Base-by-base conservation (phyloP, 2,797 vertebrate genomes). In the Synaphobranchus kaupii region DNA sequence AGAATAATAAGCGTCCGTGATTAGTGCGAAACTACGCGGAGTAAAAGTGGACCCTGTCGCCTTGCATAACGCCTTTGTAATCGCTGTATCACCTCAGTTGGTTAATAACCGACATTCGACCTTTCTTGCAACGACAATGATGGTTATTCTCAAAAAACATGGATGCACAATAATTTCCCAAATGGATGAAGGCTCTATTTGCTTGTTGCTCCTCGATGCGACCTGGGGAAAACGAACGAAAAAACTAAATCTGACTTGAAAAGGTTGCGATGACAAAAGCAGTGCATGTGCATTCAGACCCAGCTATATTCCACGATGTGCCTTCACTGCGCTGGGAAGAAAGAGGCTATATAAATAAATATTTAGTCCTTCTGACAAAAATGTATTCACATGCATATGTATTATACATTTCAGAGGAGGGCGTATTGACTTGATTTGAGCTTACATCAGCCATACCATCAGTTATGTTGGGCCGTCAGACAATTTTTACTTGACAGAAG, bases 1-100 rank as follows among this genome's bases (percentile, higher is more conserved):
- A 50, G 39, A 88, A 58, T 82, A 83, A 58, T 71, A 58, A 63
- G 68, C 86, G 85, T 56, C 68, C 84, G 50, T 87, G 86, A 89
- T 86, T 89, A 84, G 89, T 86, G 71, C 85, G 82, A 88, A 88
- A 78, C 81, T 66, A 60, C 60, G 48, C 63, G 52, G 50, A 54
- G n/a, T 56, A 20, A 85, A 50, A 22, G 60, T 76, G 58, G 84
- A 87, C 68, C 56, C 80, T 68, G 85, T 89, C 87, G 89, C 89
- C 89, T 89, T 13, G 87, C 87, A 88, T 88, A 86, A 5, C 56
- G 15, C 15, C 84, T 83, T 52, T 58, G 84, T 71, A 54, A 84
- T 88, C 58, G 80, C 80, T 28, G 76, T 20, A 39, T 56, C 50
- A 54, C 80, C 47, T 47, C 39, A 3, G 15, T 31, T 78, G 34